These are phyloP conservation scores for Liposcelis brunnea DNA, from an alignment of 2,888 invertebrate genomes.

Conservation along the genomic window DNA sequence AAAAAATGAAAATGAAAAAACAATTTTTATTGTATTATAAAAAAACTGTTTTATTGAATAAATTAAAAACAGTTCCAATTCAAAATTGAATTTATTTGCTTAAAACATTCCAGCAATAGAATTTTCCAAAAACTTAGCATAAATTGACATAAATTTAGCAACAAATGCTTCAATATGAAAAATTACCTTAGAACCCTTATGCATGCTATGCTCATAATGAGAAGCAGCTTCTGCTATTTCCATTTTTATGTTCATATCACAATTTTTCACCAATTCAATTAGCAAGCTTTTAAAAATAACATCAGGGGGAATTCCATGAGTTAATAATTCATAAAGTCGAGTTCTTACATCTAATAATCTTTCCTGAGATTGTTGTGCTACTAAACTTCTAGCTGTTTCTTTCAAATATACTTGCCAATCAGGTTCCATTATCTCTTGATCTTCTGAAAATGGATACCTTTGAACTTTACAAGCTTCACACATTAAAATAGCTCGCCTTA, in stretches of 20 bases:
- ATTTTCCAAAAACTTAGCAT: slow-evolving; percentile 72
- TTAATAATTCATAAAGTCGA: slow-evolving; percentile 80
- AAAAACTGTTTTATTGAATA: neutral
- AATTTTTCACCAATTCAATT: slow-evolving; percentile 68
- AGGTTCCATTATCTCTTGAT: slow-evolving; percentile 68
- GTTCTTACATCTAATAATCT: slow-evolving; percentile 70
- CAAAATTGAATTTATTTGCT: no score
- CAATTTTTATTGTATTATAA: slow-evolving; percentile 8
- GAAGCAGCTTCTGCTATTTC: slow-evolving; percentile 76
- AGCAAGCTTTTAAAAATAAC: slow-evolving; percentile 78
- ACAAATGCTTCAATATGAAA: slow-evolving; percentile 96
- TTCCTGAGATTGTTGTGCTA: slow-evolving; percentile 71
- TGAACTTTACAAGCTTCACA: slow-evolving; percentile 85
- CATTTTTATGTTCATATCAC: slow-evolving; percentile 76
- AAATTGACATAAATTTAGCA: slow-evolving; percentile 88
- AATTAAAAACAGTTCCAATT: no score
- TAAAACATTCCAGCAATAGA: slow-evolving; percentile 39
- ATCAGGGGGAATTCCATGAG: slow-evolving; percentile 85
- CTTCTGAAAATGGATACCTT: slow-evolving; percentile 59
- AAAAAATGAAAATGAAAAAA: neutral
- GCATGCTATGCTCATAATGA: slow-evolving; percentile 80
- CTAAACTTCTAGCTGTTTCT: slow-evolving; percentile 71
- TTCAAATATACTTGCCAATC: slow-evolving; percentile 86
- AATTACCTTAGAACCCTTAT: slow-evolving; percentile 82
- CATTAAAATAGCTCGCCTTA: slow-evolving; percentile 83